Evolutionary conservation across 2,113 vertebrate genomes (phyloP).

Genomic region (Pachyramphus minor): DNA sequence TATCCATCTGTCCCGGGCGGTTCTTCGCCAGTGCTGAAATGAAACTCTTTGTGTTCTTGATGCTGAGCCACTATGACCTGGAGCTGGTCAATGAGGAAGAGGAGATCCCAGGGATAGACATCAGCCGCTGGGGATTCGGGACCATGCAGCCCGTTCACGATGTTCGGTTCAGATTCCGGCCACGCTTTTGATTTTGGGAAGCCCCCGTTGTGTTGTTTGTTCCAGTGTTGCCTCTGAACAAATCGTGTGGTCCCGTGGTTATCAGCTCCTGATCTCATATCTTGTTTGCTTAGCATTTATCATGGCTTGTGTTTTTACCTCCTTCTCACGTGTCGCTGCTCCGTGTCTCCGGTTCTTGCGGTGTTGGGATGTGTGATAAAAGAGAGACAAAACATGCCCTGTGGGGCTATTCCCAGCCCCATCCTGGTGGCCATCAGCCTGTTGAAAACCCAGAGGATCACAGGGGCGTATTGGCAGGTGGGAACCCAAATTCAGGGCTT

Average conservation of each 20-base stretch:
- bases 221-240: neutral
- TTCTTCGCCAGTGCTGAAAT: conserved; percentile 88
- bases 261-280: neutral
- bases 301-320: neutral
- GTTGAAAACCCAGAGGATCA: neutral
- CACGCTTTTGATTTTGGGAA: conserved; percentile 17
- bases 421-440: accelerated
- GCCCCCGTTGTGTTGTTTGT: accelerated
- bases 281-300: neutral
- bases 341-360: accelerated
- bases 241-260: accelerated
- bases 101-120: conserved; percentile 75
- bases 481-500: neutral
- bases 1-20: conserved; percentile 86
- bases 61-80: conserved; percentile 85
- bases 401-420: neutral
- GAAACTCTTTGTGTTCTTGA: conserved; percentile 87
- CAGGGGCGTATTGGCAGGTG: neutral
- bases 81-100: conserved; percentile 77
- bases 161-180: conserved; percentile 80
- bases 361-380: neutral
- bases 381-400: neutral
- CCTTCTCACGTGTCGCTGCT: accelerated
- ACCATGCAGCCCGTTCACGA: conserved; percentile 79
- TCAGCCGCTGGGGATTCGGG: conserved; percentile 85